phyloP scores from a whole-genome alignment of 2,113 vertebrate genomes.

The Cavia porcellus region DNA sequence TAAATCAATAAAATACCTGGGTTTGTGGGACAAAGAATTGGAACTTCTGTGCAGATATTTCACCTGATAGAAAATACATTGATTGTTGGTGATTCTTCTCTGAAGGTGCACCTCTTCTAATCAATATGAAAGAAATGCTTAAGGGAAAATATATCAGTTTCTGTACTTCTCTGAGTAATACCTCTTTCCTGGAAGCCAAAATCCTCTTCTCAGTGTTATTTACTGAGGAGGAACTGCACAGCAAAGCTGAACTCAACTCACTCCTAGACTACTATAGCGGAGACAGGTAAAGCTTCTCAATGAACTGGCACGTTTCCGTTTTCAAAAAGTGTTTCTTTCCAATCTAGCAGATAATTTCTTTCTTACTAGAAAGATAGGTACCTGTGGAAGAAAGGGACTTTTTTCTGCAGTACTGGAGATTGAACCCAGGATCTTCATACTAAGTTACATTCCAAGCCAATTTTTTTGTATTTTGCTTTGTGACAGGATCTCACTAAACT shows the following conservation, averaged over 20 bases:
- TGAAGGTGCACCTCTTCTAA: background rate
- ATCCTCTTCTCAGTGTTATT: background rate
- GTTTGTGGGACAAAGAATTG: slow-evolving; percentile 24
- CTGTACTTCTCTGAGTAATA: background rate
- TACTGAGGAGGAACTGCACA: background rate
- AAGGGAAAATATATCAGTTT: background rate
- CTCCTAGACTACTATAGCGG: background rate
- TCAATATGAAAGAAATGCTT: background rate
- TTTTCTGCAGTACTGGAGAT: background rate
- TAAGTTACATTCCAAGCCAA: background rate
- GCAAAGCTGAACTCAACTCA: background rate
- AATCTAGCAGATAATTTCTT: background rate
- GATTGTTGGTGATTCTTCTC: background rate
- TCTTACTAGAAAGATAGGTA: slow-evolving; percentile 28
- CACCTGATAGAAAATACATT: background rate
- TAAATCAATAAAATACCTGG: background rate
- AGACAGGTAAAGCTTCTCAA: background rate
- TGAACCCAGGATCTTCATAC: background rate
- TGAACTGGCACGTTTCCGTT: background rate
- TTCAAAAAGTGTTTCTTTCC: slow-evolving; percentile 7
- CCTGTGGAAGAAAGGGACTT: slow-evolving; percentile 40
- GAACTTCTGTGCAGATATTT: slow-evolving; percentile 10
- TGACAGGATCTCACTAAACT: background rate
- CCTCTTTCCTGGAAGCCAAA: background rate
- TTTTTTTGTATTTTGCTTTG: background rate